Conservation (phyloP, 2,797 vertebrate species). For the Pampus argenteus region DNA sequence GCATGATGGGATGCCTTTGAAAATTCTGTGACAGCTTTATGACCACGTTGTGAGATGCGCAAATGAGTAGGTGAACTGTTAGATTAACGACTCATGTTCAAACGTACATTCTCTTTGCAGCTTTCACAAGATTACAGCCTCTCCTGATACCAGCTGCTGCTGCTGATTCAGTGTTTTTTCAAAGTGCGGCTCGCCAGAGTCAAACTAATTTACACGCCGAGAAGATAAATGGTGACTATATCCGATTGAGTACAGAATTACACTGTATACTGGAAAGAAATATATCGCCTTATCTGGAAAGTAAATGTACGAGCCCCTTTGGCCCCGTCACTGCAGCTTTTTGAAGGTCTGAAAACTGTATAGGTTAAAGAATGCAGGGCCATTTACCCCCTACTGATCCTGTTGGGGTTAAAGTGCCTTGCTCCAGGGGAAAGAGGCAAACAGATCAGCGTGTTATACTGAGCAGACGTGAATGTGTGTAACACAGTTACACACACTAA, state of each 20-base stretch:
- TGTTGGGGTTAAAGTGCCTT: no score
- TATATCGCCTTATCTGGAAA: no score
- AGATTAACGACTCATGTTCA: conserved; percentile 26
- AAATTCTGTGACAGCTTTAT: conserved; percentile 61
- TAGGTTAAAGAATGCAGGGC: neutral
- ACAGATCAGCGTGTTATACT: conserved; percentile 1
- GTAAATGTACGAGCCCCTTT: neutral
- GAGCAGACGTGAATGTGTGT: neutral
- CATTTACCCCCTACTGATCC: neutral
- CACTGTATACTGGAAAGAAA: neutral
- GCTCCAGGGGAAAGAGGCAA: neutral
- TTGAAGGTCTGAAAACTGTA: neutral
- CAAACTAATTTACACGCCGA: conserved; percentile 10
- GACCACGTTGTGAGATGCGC: conserved; percentile 48
- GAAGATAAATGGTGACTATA: conserved; percentile 9
- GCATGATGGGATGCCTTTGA: conserved; percentile 59
- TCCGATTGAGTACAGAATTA: neutral
- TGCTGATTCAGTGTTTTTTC: conserved; percentile 40
- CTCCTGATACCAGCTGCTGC: conserved; percentile 39
- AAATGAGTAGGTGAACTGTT: conserved; percentile 50
- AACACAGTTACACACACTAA: no score
- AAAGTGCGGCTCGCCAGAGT: conserved; percentile 2
- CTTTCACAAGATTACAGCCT: conserved; percentile 4
- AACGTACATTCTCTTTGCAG: conserved; percentile 24
- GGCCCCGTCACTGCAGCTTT: neutral